Evolutionary conservation across 2,888 invertebrate genomes (phyloP).

Genomic region (Anoplius nigerrimus): DNA sequence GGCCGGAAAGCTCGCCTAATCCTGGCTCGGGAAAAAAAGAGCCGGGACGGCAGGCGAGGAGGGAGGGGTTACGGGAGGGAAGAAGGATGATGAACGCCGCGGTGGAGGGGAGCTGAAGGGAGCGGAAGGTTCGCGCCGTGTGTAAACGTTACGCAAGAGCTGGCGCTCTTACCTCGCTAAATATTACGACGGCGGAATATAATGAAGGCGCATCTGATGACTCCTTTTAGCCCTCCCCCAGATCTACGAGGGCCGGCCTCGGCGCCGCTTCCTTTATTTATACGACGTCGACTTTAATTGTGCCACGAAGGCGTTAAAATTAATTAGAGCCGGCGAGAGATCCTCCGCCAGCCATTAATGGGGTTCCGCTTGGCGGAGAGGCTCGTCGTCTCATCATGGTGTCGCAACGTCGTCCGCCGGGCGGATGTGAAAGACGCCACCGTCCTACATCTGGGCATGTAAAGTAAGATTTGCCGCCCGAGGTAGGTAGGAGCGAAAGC

Average conservation of each 20-base stretch:
- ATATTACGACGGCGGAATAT: constrained; percentile 14
- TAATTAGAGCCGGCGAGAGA: constrained; percentile 48
- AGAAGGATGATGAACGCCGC: not conserved
- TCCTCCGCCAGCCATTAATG: constrained; percentile 24
- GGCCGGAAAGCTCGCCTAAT: not conserved
- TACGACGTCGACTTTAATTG: constrained; percentile 42
- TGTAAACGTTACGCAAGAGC: constrained; percentile 23
- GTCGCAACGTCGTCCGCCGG: not conserved
- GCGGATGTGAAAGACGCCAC: not conserved
- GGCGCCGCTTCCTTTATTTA: constrained; percentile 36
- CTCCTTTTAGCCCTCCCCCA: constrained; percentile 27
- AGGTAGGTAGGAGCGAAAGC: too few species aligned
- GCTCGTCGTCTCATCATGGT: not conserved
- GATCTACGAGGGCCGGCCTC: constrained; percentile 7
- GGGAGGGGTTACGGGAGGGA: not conserved
- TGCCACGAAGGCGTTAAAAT: constrained; percentile 44
- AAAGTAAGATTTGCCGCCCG: too few species aligned
- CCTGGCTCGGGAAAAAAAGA: not conserved
- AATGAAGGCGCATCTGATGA: constrained; percentile 29
- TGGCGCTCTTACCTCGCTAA: constrained; percentile 1
- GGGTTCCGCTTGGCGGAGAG: constrained; percentile 1
- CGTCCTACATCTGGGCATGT: too few species aligned
- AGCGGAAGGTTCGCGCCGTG: too few species aligned
- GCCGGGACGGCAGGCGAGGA: not conserved
- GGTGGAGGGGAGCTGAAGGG: not conserved